phyloP scores from a whole-genome alignment of 2,888 invertebrate species.

The Muschampia plurimacula region DNA sequence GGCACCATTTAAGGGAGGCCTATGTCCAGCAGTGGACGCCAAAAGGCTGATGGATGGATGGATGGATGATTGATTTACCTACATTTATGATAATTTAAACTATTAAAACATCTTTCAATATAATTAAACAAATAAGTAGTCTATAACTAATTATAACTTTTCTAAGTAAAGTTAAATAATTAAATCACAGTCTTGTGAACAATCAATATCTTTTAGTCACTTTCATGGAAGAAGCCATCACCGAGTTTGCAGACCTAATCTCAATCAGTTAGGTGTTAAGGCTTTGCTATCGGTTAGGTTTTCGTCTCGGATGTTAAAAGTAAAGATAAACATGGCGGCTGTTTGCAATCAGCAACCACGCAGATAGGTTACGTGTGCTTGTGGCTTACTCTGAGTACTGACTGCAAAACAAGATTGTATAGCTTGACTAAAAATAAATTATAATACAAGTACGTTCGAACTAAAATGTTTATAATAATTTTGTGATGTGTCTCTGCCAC shows the following conservation, averaged over 20 bases:
- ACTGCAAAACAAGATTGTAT: slow-evolving; percentile 30
- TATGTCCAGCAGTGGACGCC: too few relatives aligned
- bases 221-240: slow-evolving; percentile 1
- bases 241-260: slow-evolving; percentile 1
- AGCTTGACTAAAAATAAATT: not conserved
- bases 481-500: too few relatives aligned
- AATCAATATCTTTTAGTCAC: not conserved
- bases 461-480: too few relatives aligned
- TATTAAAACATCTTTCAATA: too few relatives aligned
- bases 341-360: slow-evolving; percentile 50
- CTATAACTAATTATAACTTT: too few relatives aligned
- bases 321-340: slow-evolving; percentile 50
- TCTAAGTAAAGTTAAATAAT: too few relatives aligned
- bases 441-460: too few relatives aligned
- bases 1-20: too few relatives aligned
- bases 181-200: not conserved
- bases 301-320: slow-evolving; percentile 41
- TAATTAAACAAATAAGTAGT: too few relatives aligned
- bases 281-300: slow-evolving; percentile 10
- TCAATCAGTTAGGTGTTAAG: slow-evolving; percentile 1
- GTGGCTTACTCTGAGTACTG: slow-evolving; percentile 44
- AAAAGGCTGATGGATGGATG: too few relatives aligned
- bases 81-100: too few relatives aligned
- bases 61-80: too few relatives aligned
- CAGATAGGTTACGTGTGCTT: slow-evolving; percentile 44